Evolutionary conservation across 1,140 invertebrate species (phyloP), one percentile per base, ranked within the genome.

Genomic region (Caerostris extrusa): DNA sequence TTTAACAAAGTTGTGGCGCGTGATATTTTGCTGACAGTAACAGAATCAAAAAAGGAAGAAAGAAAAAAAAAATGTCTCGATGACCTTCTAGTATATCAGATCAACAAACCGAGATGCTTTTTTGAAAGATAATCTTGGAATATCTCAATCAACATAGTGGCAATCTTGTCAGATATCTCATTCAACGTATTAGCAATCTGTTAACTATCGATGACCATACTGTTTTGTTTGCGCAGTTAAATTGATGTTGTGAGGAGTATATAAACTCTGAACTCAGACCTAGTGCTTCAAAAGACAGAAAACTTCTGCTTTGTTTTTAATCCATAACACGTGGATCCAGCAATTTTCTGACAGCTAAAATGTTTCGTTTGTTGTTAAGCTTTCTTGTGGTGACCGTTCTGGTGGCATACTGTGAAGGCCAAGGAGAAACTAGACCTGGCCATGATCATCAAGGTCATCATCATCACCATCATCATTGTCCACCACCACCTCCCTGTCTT

Each of bases 381-480:
- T n/a, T 85, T 7, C 10, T 85, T 10, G 12, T 85, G 12, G 83
- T 57, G 17, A 85, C 57, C 50, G 7, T 85, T 5, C 34, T 85
- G 57, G 57, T 85, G 55, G 55, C 17, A 8, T 57, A 17, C n/a
- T 57, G 55, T n/a, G 56, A 58, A 4, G 83, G 17, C n/a, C n/a
- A 56, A 58, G 17, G 7, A 3, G 34, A 85, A 7, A 14, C 64
- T 0, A 67, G n/a, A 67, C 34, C 34, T 34, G 8, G 53, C 34
- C 19, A 50, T 12, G 34, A 77, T 3, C 19, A 77, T 10, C 19
- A 34, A 8, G n/a, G 34, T 2, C 71, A 77, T 53, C 34, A 77
- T 5, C 71, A 77, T 34, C 83, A 85, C 56, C 83, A 85, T 10
- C 55, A 34, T 34, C 34, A 81, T 50, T 85, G 83, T 34, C 83